Percentiles rank a stretch among this genome's conserved stretches.
Conservation (phyloP, 2,797 vertebrate species). For the Falco novaeseelandiae region DNA sequence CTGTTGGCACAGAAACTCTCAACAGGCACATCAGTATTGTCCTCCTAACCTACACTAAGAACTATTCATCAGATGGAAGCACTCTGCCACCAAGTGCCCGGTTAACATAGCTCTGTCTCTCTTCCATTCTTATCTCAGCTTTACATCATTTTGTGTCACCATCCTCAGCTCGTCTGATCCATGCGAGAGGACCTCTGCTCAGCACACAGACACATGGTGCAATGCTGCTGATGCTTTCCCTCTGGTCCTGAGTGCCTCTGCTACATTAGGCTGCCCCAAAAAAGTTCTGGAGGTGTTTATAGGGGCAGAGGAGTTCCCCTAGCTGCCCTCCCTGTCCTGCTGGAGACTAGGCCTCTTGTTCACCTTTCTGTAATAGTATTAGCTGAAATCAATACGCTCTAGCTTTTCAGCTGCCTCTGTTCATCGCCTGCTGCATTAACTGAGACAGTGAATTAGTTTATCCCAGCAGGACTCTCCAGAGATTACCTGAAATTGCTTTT, state of each 20-base stretch:
- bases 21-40: neutral
- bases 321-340: neutral
- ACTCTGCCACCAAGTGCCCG: neutral
- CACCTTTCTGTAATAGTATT: neutral
- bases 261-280: neutral
- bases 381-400: neutral
- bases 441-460: neutral
- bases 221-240: neutral
- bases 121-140: neutral
- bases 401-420: neutral
- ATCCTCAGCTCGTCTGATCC: neutral
- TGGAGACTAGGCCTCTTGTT: neutral
- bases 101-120: neutral
- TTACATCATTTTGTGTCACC: neutral
- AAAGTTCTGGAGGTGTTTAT: neutral
- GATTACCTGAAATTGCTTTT: neutral
- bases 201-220: fast-evolving
- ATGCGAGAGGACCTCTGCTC: neutral
- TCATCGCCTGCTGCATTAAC: neutral
- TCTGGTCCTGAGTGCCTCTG: neutral
- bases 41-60: neutral
- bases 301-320: neutral
- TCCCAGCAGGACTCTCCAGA: neutral
- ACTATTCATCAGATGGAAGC: neutral
- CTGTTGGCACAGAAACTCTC: neutral